A percentile compares a stretch with the other conserved stretches of the same genome.
Evolutionary conservation across 2,888 invertebrate species (phyloP).

Genomic region (Aphrophora alni): DNA sequence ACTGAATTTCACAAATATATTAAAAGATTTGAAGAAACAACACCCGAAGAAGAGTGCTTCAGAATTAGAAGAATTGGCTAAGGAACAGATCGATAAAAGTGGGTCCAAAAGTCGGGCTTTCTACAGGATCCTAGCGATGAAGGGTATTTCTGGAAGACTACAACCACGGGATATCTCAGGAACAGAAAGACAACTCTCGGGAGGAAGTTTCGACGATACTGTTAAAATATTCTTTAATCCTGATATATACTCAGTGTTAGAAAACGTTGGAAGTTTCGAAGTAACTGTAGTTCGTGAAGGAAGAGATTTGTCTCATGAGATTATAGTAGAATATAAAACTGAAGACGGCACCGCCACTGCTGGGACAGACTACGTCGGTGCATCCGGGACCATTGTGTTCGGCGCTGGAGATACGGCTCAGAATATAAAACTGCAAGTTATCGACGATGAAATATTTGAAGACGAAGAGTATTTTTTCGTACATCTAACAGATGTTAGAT

Average conservation of each 20-base stretch:
- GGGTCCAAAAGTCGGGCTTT: slow-evolving; percentile 97
- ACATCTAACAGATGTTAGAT: slow-evolving; percentile 66
- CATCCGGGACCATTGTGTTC: slow-evolving; percentile 86
- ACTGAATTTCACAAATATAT: slow-evolving; percentile 89
- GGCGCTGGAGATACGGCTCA: slow-evolving; percentile 88
- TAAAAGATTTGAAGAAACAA: slow-evolving; percentile 88
- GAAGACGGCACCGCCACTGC: slow-evolving; percentile 98
- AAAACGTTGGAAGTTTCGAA: slow-evolving; percentile 95
- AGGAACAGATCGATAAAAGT: slow-evolving; percentile 85
- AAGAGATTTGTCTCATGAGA: slow-evolving; percentile 75
- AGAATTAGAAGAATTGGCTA: slow-evolving; percentile 91
- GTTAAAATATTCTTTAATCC: slow-evolving; percentile 91
- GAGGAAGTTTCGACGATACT: slow-evolving; percentile 65
- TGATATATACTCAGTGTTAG: slow-evolving; percentile 98
- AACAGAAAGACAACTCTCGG: slow-evolving; percentile 24
- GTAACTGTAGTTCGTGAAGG: slow-evolving; percentile 87
- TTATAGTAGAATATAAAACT: slow-evolving; percentile 90
- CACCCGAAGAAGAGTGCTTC: slow-evolving; percentile 91
- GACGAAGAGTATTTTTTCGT: slow-evolving; percentile 99
- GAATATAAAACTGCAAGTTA: slow-evolving; percentile 88
- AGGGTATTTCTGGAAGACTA: slow-evolving; percentile 89
- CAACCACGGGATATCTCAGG: slow-evolving; percentile 31
- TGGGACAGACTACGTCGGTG: slow-evolving; percentile 91
- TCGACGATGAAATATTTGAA: slow-evolving; percentile 99
- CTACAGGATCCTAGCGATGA: slow-evolving; percentile 94